Conservation (phyloP, 2,113 vertebrate genomes). For the Nestor notabilis region DNA sequence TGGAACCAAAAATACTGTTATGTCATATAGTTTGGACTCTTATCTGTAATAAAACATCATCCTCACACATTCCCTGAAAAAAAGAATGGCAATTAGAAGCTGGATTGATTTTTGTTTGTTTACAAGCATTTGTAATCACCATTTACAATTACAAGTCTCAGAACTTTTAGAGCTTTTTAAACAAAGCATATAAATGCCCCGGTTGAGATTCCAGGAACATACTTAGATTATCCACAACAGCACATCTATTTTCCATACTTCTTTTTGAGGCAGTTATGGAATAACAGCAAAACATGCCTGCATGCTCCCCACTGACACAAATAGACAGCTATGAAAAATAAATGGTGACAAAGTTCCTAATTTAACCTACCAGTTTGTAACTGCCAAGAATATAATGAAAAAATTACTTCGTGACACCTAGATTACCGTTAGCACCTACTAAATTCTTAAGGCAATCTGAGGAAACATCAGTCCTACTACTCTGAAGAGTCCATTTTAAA, state of each 20-base stretch:
- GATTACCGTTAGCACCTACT: neutral
- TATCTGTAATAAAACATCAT: neutral
- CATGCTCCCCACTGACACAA: rapidly evolving
- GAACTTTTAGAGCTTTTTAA: neutral
- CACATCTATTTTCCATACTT: neutral
- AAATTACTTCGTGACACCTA: neutral
- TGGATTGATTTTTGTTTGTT: neutral
- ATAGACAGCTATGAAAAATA: neutral
- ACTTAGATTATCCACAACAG: neutral
- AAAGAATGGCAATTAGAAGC: neutral
- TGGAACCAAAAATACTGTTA: neutral
- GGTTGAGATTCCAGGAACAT: neutral
- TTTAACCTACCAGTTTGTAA: neutral
- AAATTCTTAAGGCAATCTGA: neutral
- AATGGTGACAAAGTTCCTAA: neutral
- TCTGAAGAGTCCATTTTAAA: neutral
- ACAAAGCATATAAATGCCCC: neutral
- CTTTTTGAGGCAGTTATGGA: neutral
- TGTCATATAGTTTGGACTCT: neutral
- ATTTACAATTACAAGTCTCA: neutral
- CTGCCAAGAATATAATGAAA: neutral
- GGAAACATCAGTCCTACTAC: neutral
- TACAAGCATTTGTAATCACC: neutral
- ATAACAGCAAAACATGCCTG: neutral
- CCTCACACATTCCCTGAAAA: neutral